These are phyloP conservation scores for Drosophila ezoana DNA, from an alignment of 2,888 invertebrate genomes.

Conservation along the genomic window DNA sequence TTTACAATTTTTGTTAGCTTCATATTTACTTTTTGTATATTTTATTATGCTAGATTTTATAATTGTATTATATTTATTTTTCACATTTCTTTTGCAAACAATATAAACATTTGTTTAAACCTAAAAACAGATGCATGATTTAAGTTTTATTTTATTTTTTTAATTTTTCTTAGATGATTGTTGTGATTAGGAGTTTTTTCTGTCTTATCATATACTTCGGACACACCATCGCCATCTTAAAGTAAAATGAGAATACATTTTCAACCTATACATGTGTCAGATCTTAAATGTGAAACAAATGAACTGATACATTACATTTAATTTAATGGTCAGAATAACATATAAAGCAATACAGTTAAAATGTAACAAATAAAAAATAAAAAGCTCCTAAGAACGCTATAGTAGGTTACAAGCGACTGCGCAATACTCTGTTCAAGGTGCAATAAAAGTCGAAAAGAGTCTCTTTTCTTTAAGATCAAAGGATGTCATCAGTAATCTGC, in stretches of 20 bases:
- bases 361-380: too few relatives aligned
- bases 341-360: too few relatives aligned
- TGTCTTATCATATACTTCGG: slow-evolving; percentile 22
- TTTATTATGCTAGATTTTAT: slow-evolving; percentile 64
- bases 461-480: too few relatives aligned
- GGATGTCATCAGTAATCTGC: background rate
- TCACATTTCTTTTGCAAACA: slow-evolving; percentile 78
- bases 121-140: slow-evolving; percentile 73
- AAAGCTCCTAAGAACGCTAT: too few relatives aligned
- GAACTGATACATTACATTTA: too few relatives aligned
- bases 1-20: slow-evolving; percentile 59
- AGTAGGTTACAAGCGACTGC: too few relatives aligned
- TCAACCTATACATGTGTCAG: too few relatives aligned
- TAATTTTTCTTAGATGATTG: slow-evolving; percentile 16
- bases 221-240: slow-evolving; percentile 21
- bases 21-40: slow-evolving; percentile 41
- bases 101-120: slow-evolving; percentile 78
- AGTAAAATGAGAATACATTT: too few relatives aligned
- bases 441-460: too few relatives aligned
- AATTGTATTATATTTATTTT: slow-evolving; percentile 42
- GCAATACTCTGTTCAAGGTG: too few relatives aligned
- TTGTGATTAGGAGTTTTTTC: slow-evolving; percentile 22
- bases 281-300: too few relatives aligned
- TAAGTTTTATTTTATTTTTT: slow-evolving; percentile 23
- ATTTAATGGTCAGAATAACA: too few relatives aligned